Base-by-base conservation (phyloP, 2,797 vertebrate genomes). In the Chelmon rostratus region DNA sequence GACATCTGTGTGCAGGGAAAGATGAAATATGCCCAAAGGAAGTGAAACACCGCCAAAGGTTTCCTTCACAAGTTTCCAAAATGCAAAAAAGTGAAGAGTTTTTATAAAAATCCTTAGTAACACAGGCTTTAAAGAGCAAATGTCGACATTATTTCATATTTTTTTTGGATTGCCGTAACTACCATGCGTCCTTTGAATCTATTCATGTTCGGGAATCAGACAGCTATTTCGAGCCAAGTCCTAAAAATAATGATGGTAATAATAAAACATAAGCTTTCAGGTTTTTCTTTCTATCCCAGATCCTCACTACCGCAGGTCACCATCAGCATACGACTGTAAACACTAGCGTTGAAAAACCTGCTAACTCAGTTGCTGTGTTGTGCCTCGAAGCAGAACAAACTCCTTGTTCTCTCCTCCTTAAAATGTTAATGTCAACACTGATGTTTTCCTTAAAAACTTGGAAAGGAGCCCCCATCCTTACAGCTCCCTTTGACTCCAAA, bases 361-460 rank as follows among this genome's bases (percentile, higher is more conserved):
- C 38, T 8, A 3, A 58, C 28, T 56, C 23, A 37, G 33, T 54
- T 59, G 21, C 16, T 54, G 59, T 72, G 40, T 61, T 81, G 67
- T 46, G 38, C 49, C 72, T 73, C 31, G 42, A 75, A 59, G 46
- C 28, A 19, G 18, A 66, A 19, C 8, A 15, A 33, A 10, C 10
- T 76, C 44, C 28, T 44, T 46, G 46, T 58, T 72, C 0, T 79
- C 28, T n/a, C 31, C 37, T 49, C 11, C 23, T 47, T 38, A 33
- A 67, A 57, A 35, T 73, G 50, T 68, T 49, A 38, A 59, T 64
- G 62, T 84, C 77, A 85, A 86, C 81, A 80, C 33, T 6, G 3
- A 71, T 73, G 73, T 87, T 85, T 82, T 68, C 59, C 71, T 71
- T 74, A 25, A 68, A 78, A 50, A 65, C 67, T 38, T 47, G 44